Percentiles rank a stretch among this genome's conserved stretches.
phyloP scores from a whole-genome alignment of 2,888 invertebrate species.

The Eupithecia subumbrata region DNA sequence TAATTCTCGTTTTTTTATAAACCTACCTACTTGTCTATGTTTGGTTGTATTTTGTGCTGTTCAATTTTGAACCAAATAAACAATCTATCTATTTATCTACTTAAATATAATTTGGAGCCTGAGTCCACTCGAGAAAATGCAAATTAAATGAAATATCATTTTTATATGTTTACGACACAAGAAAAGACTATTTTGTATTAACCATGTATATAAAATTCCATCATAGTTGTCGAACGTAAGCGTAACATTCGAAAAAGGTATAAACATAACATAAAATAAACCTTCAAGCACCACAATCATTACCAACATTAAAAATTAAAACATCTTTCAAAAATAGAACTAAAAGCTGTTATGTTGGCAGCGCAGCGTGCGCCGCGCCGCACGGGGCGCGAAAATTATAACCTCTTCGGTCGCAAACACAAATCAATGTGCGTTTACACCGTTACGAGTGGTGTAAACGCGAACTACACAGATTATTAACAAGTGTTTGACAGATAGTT shows the following conservation, averaged over 20 bases:
- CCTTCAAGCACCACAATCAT: conserved; percentile 13
- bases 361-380: conserved; percentile 71
- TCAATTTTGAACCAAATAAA: too few species aligned
- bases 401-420: conserved; percentile 64
- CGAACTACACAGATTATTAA: conserved; percentile 45
- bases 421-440: conserved; percentile 76
- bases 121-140: too few species aligned
- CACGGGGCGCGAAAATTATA: conserved; percentile 81
- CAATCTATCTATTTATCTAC: too few species aligned
- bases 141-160: too few species aligned
- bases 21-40: too few species aligned
- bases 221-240: not conserved
- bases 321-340: conserved; percentile 51
- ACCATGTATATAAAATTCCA: not conserved
- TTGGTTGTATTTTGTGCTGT: too few species aligned
- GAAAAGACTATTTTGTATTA: too few species aligned
- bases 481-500: not conserved
- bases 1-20: too few species aligned
- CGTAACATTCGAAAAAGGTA: not conserved
- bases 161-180: too few species aligned
- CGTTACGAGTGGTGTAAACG: conserved; percentile 60
- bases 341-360: conserved; percentile 56
- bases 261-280: not conserved
- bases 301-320: conserved; percentile 30
- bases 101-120: too few species aligned